Percentiles rank a stretch among this genome's conserved stretches.
Conservation (phyloP, 2,888 invertebrate species). For the Drosophila multiciliata region DNA sequence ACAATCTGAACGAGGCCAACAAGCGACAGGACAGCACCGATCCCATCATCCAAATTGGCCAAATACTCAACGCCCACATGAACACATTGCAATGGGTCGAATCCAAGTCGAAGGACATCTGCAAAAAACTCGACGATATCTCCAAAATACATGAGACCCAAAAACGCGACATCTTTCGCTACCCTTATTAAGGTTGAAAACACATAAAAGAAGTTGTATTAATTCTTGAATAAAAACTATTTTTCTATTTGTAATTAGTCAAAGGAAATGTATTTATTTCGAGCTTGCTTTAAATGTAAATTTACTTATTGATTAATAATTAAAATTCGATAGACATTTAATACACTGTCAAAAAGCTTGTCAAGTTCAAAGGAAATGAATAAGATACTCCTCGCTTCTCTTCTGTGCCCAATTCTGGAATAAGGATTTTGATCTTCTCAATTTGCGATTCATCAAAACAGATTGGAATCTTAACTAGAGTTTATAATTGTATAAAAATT, state of each 20-base stretch:
- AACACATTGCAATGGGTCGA: slow-evolving; percentile 98
- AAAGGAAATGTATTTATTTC: not conserved
- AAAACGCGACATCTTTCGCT: slow-evolving; percentile 90
- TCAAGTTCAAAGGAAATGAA: not conserved
- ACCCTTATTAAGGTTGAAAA: slow-evolving; percentile 85
- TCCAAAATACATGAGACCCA: slow-evolving; percentile 92
- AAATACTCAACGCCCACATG: slow-evolving; percentile 98
- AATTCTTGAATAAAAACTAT: slow-evolving; percentile 20
- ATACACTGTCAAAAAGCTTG: not conserved
- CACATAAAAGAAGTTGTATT: not conserved
- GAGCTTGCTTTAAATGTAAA: not conserved
- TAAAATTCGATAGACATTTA: not conserved
- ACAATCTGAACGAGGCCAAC: slow-evolving; percentile 95
- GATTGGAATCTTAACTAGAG: no score
- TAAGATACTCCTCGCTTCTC: not conserved
- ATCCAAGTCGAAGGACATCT: slow-evolving; percentile 91
- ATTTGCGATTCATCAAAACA: no score
- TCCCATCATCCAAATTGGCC: slow-evolving; percentile 96
- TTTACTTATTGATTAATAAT: not conserved
- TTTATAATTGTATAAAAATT: no score
- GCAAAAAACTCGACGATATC: slow-evolving; percentile 92
- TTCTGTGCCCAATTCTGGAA: not conserved
- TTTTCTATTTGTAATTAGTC: slow-evolving; percentile 22
- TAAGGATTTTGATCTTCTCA: not conserved
- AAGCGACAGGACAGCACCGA: slow-evolving; percentile 93